phyloP scores from a whole-genome alignment of 2,888 invertebrate genomes.

The Disparrhopalites patrizii region DNA sequence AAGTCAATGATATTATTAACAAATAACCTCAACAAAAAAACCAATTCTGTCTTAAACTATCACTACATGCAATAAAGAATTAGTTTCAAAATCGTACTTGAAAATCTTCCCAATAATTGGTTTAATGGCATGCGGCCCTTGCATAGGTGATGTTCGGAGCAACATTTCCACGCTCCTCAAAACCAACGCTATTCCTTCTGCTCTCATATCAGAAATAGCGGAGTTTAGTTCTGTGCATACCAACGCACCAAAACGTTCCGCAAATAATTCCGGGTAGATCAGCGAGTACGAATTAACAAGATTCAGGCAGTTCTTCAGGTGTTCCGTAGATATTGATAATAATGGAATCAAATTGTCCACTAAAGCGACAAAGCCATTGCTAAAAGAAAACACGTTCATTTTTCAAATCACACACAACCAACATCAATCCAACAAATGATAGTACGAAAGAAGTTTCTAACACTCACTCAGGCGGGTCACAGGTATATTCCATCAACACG shows the following conservation, averaged over 20 bases:
- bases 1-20: background rate
- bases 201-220: constrained; percentile 71
- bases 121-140: constrained; percentile 57
- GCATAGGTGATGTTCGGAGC: constrained; percentile 66
- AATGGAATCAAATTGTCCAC: constrained; percentile 46
- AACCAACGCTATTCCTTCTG: constrained; percentile 68
- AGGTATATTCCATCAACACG: constrained; percentile 72
- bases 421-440: no score
- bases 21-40: background rate
- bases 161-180: constrained; percentile 72
- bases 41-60: background rate
- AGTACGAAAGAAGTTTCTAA: background rate
- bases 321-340: constrained; percentile 45
- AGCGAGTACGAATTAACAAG: constrained; percentile 46
- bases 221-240: constrained; percentile 68
- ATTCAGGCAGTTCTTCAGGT: constrained; percentile 44
- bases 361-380: constrained; percentile 42
- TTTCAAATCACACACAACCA: constrained; percentile 55
- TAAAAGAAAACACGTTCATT: constrained; percentile 20
- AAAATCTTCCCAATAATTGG: constrained; percentile 48
- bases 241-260: constrained; percentile 52
- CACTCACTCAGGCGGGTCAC: constrained; percentile 52
- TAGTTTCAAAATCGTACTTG: constrained; percentile 27
- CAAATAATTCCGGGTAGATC: constrained; percentile 46
- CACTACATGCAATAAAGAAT: background rate